Evolutionary conservation across 2,113 vertebrate species (phyloP).

Genomic region (Lethenteron reissneri): DNA sequence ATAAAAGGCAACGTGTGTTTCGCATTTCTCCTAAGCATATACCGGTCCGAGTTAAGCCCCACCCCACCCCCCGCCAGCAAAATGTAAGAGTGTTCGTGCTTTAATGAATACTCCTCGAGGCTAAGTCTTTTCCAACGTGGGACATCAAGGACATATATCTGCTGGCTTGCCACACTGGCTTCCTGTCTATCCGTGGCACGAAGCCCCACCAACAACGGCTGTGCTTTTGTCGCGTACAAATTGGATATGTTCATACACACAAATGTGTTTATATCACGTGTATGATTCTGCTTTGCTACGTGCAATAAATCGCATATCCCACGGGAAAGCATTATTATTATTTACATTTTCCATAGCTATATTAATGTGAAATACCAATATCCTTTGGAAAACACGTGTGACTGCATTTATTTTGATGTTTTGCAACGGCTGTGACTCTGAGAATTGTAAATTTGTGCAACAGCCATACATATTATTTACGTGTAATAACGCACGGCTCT

Average conservation of each 20-base stretch:
- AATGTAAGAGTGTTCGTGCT: background rate
- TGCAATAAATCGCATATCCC: background rate
- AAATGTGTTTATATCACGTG: background rate
- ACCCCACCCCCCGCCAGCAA: background rate
- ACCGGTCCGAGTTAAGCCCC: background rate
- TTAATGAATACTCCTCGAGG: background rate
- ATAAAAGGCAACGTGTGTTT: background rate
- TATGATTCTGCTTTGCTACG: background rate
- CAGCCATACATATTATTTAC: too few relatives aligned
- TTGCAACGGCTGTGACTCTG: too few relatives aligned
- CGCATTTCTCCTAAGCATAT: background rate
- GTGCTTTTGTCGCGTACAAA: background rate
- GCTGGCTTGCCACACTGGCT: background rate
- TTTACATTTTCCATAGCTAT: background rate
- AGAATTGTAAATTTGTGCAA: too few relatives aligned
- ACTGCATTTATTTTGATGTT: too few relatives aligned
- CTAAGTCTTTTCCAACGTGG: too few relatives aligned
- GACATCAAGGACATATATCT: background rate
- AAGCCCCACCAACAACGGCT: background rate
- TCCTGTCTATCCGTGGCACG: background rate
- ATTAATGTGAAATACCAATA: too few relatives aligned
- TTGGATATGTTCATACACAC: background rate
- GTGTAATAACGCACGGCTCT: too few relatives aligned
- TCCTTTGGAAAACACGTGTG: too few relatives aligned
- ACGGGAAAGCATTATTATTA: background rate